phyloP scores from a whole-genome alignment of 1,140 invertebrate genomes.

The Ditylenchus dipsaci region DNA sequence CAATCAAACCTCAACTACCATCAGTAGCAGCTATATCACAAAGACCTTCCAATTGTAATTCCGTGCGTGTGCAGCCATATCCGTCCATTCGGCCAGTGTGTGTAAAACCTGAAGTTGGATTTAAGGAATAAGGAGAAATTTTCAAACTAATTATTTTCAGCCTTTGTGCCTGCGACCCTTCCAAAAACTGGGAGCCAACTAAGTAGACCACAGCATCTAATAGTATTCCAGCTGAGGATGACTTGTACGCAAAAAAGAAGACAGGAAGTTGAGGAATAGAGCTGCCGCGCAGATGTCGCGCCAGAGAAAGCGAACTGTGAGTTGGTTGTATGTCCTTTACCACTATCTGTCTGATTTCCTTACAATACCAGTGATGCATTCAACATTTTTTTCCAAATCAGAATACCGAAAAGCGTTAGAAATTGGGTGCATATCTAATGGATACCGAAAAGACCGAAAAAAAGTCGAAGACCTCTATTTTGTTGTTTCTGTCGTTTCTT shows the following conservation, averaged over 20 bases:
- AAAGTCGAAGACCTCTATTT: no score
- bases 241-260: slow-evolving; percentile 30
- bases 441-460: no score
- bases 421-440: no score
- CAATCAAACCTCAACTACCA: no score
- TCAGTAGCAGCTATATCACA: no score
- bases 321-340: not conserved
- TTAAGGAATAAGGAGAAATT: no score
- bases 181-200: no score
- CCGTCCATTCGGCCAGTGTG: not conserved
- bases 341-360: not conserved
- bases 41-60: not conserved
- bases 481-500: no score
- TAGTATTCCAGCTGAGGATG: not conserved
- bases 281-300: slow-evolving; percentile 20
- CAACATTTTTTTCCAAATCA: no score
- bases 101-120: not conserved
- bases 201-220: not conserved
- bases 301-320: slow-evolving; percentile 19
- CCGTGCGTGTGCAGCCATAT: not conserved
- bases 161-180: no score
- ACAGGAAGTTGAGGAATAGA: slow-evolving; percentile 22
- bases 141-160: no score
- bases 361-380: not conserved
- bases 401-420: no score